phyloP scores from a whole-genome alignment of 1,140 invertebrate genomes.

The Conus betulinus region DNA sequence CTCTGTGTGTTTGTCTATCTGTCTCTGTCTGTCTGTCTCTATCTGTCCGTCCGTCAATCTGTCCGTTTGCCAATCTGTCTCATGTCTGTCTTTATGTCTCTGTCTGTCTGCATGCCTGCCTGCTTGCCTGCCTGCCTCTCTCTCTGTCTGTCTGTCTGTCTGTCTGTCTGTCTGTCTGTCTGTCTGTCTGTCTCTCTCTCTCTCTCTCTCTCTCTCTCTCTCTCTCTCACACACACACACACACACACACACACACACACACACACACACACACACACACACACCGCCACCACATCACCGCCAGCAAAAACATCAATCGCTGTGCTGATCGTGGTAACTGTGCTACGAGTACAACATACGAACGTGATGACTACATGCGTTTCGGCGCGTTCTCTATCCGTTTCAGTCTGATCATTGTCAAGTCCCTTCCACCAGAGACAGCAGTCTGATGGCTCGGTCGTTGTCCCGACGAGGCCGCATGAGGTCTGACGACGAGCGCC shows the following conservation, averaged over 20 bases:
- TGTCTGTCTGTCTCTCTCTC: background rate
- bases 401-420: too few relatives aligned
- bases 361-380: too few relatives aligned
- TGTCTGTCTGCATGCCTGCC: background rate
- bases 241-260: too few relatives aligned
- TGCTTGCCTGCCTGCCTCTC: background rate
- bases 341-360: too few relatives aligned
- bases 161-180: background rate
- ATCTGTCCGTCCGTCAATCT: background rate
- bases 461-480: slow-evolving; percentile 30
- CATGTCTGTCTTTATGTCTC: background rate
- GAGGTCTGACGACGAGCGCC: slow-evolving; percentile 27
- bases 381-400: too few relatives aligned
- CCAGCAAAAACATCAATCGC: too few relatives aligned
- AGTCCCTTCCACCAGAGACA: too few relatives aligned
- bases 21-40: background rate
- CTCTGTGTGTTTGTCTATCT: background rate
- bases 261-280: too few relatives aligned
- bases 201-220: too few relatives aligned
- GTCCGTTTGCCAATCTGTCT: background rate
- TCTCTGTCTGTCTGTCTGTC: background rate
- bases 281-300: too few relatives aligned
- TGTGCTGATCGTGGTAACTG: too few relatives aligned
- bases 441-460: background rate
- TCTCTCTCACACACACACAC: too few relatives aligned